phyloP scores from a whole-genome alignment of 2,888 invertebrate genomes.

The Epistrophella euchroma region DNA sequence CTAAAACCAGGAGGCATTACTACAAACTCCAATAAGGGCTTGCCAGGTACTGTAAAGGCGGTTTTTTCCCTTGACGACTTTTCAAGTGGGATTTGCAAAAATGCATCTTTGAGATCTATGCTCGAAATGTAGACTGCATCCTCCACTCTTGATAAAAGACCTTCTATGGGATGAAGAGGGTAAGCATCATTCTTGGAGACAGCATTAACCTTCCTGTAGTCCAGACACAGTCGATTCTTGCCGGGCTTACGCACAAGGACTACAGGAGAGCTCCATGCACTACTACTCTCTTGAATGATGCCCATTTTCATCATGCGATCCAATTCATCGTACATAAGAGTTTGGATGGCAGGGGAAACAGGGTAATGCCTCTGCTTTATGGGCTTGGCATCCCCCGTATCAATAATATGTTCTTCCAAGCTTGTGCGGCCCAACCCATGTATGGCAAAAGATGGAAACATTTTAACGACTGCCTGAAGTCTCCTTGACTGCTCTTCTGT shows the following conservation, averaged over 20 bases:
- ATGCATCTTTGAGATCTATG: too few species aligned
- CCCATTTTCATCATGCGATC: background rate
- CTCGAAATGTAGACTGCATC: too few species aligned
- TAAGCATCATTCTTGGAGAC: too few species aligned
- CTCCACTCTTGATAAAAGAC: too few species aligned
- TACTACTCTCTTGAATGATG: background rate
- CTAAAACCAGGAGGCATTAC: slow-evolving; percentile 9
- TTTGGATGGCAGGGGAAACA: background rate
- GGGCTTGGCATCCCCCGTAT: background rate
- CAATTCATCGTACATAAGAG: background rate
- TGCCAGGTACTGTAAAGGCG: slow-evolving; percentile 1
- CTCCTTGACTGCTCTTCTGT: background rate
- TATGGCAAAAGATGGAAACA: background rate
- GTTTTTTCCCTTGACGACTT: background rate
- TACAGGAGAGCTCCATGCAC: background rate
- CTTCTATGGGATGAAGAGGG: too few species aligned
- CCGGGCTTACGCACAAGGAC: background rate
- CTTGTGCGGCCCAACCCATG: background rate
- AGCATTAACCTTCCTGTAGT: background rate
- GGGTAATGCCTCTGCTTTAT: background rate
- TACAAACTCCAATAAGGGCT: background rate
- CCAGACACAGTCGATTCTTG: background rate
- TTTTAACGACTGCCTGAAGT: background rate
- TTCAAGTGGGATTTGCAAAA: too few species aligned
- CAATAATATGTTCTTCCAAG: background rate